Percentiles rank a stretch among this genome's conserved stretches.
phyloP scores from a whole-genome alignment of 2,113 vertebrate genomes.

The Danio rerio region DNA sequence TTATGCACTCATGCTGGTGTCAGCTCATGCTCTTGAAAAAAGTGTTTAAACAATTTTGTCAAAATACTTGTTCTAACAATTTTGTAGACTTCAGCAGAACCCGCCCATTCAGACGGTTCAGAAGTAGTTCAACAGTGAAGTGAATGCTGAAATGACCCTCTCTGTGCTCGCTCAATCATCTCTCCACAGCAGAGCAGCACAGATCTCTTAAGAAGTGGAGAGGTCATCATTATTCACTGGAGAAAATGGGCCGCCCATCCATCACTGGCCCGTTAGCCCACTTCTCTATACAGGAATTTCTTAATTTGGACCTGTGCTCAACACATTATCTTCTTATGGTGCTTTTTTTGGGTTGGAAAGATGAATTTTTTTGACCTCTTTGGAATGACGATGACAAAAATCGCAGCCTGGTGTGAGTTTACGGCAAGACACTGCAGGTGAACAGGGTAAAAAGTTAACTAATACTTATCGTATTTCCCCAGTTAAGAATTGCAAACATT shows the following conservation, averaged over 20 bases:
- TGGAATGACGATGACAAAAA: slow-evolving; percentile 18
- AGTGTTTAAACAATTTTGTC: not conserved
- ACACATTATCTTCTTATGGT: not conserved
- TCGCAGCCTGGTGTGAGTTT: not conserved
- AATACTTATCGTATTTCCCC: no score
- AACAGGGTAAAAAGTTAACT: no score
- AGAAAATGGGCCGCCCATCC: slow-evolving; percentile 31
- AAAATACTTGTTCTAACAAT: not conserved
- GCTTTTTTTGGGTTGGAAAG: slow-evolving; percentile 16
- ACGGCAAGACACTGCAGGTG: no score
- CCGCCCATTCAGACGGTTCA: not conserved
- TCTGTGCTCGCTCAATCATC: not conserved
- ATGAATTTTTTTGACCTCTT: slow-evolving; percentile 26
- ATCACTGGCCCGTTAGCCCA: slow-evolving; percentile 49
- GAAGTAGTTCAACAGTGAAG: not conserved
- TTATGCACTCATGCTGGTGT: not conserved
- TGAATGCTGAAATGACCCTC: not conserved
- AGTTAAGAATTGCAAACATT: no score
- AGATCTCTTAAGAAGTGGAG: slow-evolving; percentile 28
- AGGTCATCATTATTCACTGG: slow-evolving; percentile 45
- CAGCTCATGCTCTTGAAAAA: not conserved
- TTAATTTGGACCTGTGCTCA: slow-evolving; percentile 29
- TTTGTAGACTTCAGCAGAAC: not conserved
- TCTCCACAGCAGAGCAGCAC: slow-evolving; percentile 1
- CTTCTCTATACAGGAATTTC: slow-evolving; percentile 23